Conservation (phyloP, 2,797 vertebrate species). For the Myiotriccus ornatus region DNA sequence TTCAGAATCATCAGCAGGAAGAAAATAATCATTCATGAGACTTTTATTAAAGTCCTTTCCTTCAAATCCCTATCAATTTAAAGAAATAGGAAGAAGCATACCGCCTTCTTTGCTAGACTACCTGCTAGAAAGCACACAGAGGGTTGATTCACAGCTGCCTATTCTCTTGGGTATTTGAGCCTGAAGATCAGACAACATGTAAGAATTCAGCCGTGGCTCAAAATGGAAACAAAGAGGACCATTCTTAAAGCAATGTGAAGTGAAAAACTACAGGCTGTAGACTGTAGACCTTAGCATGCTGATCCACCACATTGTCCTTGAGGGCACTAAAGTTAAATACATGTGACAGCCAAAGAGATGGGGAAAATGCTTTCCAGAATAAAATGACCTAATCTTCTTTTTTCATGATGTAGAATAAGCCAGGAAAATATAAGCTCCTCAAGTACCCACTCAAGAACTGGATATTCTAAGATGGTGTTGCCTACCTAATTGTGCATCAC, state of each 20-base stretch:
- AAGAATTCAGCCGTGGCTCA: slow-evolving; percentile 76
- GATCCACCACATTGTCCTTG: slow-evolving; percentile 73
- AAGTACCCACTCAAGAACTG: slow-evolving; percentile 63
- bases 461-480: slow-evolving; percentile 42
- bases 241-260: slow-evolving; percentile 73
- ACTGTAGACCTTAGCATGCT: slow-evolving; percentile 60
- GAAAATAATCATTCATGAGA: slow-evolving; percentile 69
- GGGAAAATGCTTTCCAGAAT: slow-evolving; percentile 69
- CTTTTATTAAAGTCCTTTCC: slow-evolving; percentile 69
- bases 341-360: slow-evolving; percentile 70
- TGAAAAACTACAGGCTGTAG: slow-evolving; percentile 72
- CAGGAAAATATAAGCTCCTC: slow-evolving; percentile 61
- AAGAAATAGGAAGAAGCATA: slow-evolving; percentile 68
- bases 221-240: slow-evolving; percentile 78
- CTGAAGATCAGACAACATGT: slow-evolving; percentile 76
- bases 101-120: slow-evolving; percentile 64
- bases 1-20: slow-evolving; percentile 60
- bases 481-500: slow-evolving; percentile 20
- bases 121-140: slow-evolving; percentile 71
- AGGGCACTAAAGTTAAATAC: slow-evolving; percentile 73
- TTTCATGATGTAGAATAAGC: slow-evolving; percentile 62
- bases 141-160: slow-evolving; percentile 73
- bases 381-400: slow-evolving; percentile 65
- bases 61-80: slow-evolving; percentile 71
- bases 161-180: slow-evolving; percentile 75